Evolutionary conservation across 1,140 invertebrate genomes (phyloP).

Genomic region (Matsumurasca onukii): DNA sequence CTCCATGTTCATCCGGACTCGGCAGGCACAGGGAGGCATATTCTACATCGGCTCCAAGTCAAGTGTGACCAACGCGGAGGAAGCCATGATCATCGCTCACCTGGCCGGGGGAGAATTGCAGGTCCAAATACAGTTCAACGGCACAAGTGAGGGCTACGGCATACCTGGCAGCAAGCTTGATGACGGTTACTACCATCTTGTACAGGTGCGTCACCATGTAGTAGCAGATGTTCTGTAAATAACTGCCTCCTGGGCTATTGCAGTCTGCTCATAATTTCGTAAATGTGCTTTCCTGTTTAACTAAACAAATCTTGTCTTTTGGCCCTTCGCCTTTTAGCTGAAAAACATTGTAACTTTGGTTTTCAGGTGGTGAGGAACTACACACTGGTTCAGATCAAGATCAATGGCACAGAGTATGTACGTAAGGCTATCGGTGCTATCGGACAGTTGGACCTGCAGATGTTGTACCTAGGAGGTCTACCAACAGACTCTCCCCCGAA

Average conservation of each 20-base stretch:
- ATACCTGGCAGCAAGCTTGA: conserved; percentile 79
- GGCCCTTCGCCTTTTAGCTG: too few species aligned
- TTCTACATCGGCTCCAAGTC: conserved; percentile 83
- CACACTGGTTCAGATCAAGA: conserved; percentile 76
- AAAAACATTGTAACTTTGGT: too few species aligned
- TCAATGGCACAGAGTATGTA: conserved; percentile 86
- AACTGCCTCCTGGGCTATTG: too few species aligned
- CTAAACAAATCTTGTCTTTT: background rate
- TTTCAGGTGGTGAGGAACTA: conserved; percentile 70
- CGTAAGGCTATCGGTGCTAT: conserved; percentile 79
- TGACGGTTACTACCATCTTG: conserved; percentile 84
- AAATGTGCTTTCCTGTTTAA: conserved; percentile 16
- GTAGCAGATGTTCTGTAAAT: background rate
- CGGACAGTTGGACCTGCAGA: conserved; percentile 76
- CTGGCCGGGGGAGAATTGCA: conserved; percentile 74
- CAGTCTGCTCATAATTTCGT: too few species aligned
- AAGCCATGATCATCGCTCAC: conserved; percentile 74
- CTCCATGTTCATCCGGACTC: conserved; percentile 89
- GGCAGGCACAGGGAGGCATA: conserved; percentile 78
- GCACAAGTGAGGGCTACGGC: conserved; percentile 74
- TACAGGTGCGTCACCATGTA: conserved; percentile 60
- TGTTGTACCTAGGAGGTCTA: conserved; percentile 77
- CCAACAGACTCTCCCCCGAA: conserved; percentile 45
- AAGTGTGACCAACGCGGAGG: conserved; percentile 50
- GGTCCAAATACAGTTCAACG: conserved; percentile 77